Evolutionary conservation across 1,140 invertebrate genomes (phyloP), one percentile per base, ranked within the genome.

Genomic region (Drosophila littoralis): DNA sequence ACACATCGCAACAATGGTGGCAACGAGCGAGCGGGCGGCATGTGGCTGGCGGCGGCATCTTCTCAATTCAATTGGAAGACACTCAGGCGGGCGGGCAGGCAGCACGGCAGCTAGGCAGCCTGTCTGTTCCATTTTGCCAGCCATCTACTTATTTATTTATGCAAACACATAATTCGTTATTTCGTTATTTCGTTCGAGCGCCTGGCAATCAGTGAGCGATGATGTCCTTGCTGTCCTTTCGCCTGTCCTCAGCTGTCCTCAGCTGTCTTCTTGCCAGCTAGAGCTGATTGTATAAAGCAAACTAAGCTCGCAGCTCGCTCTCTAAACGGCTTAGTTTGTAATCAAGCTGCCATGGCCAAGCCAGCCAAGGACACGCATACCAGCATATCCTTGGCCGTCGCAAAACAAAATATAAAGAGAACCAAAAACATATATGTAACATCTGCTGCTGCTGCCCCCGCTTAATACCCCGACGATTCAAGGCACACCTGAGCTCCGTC

Each of bases 321-420:
- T 64, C 61, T 79, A 77, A 84, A 84, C 81, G 81, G 66, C 81
- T 84, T 84, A 85, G 77, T 85, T 81, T 85, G 81, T 85, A 84
- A 84, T 84, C 81, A 84, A 82, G 79, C 71, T 81, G 78, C 48
- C 60, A 61, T 40, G 46, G 65, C 67, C 54, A 28, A 63, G 40
- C 12, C 55, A 54, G 28, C 33, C 51, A 75, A 52, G 48, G 43
- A 60, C 58, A 75, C 58, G 59, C 65, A 66, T 43, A 55, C 9
- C 15, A 40, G 28, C 54, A 40, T 40, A 8, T 17, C 15, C 15
- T 12, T 55, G 52, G 3, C 63, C 13, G 51, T 32, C 38, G 40
- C 13, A 35, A 55, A 32, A 38, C 40, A 36, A 54, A 61, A 52
- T 22, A 51, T 33, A 28, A 28, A 28, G 22, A 28, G 22, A 4